Evolutionary conservation across 1,140 invertebrate species (phyloP).

Genomic region (Bombus terrestris): DNA sequence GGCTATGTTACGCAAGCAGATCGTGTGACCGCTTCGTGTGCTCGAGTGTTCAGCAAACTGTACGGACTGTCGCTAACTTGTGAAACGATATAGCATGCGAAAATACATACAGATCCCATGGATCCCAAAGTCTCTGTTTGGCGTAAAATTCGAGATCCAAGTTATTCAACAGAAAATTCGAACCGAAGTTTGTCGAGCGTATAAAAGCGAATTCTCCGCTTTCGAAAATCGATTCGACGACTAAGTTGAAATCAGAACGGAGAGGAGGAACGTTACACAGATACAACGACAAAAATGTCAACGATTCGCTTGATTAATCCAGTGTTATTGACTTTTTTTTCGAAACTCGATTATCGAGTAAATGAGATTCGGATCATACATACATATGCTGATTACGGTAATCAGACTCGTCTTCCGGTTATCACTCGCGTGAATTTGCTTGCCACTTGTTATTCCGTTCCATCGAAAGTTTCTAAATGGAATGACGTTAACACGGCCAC

Average conservation of each 20-base stretch:
- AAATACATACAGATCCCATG: not conserved
- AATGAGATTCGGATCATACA: constrained; percentile 19
- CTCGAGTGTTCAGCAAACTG: constrained; percentile 14
- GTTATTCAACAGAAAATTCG: not conserved
- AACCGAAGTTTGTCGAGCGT: not conserved
- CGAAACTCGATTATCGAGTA: constrained; percentile 11
- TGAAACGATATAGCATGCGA: not conserved
- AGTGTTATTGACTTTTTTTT: not conserved
- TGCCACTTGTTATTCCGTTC: not conserved
- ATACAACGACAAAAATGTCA: not conserved
- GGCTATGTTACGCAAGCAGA: not conserved
- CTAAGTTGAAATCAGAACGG: no score
- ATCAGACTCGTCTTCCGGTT: constrained; percentile 14
- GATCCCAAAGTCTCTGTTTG: not conserved
- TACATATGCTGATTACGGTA: constrained; percentile 33
- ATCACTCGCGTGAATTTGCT: no score
- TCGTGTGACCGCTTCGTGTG: not conserved
- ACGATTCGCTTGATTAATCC: constrained; percentile 4
- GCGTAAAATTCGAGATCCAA: not conserved
- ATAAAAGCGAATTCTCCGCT: not conserved
- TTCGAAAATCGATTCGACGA: not conserved
- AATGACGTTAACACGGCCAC: no score
- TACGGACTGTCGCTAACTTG: not conserved
- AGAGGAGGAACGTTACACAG: no score
- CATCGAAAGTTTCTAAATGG: not conserved